A percentile compares a stretch with the other conserved stretches of the same genome.
Evolutionary conservation across 2,113 vertebrate species (phyloP).

Genomic region (Murina feae): DNA sequence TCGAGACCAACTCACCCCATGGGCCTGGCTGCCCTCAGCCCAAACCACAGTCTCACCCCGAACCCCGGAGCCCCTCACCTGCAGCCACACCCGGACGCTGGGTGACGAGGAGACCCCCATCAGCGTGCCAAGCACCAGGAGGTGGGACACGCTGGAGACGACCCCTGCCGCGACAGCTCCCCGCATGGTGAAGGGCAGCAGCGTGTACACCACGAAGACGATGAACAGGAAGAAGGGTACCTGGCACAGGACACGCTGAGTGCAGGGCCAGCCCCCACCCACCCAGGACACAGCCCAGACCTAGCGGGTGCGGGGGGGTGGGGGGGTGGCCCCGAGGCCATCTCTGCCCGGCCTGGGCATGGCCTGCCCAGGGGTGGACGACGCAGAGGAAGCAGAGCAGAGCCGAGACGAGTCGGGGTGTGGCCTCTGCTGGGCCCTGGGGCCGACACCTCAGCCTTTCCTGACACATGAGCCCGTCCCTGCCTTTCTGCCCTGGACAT

Average conservation of each 20-base stretch:
- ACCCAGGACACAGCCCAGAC: neutral
- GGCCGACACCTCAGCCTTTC: neutral
- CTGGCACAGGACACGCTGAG: slow-evolving; percentile 64
- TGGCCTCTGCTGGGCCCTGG: neutral
- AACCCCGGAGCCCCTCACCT: slow-evolving; percentile 45
- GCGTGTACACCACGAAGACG: slow-evolving; percentile 93
- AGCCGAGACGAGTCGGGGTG: rapidly evolving
- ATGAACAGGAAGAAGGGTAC: slow-evolving; percentile 96
- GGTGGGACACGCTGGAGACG: slow-evolving; percentile 88
- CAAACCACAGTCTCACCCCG: too few species aligned
- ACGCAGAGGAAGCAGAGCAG: neutral
- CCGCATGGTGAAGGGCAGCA: slow-evolving; percentile 91
- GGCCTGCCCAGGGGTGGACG: neutral
- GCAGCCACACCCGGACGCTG: neutral
- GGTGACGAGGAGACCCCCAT: neutral
- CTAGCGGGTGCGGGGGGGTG: rapidly evolving
- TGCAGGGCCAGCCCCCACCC: rapidly evolving
- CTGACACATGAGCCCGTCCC: neutral
- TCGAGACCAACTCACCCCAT: rapidly evolving
- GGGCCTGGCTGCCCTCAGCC: neutral
- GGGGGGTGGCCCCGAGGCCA: neutral
- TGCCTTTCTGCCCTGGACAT: neutral
- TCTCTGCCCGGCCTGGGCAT: neutral
- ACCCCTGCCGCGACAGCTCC: slow-evolving; percentile 85
- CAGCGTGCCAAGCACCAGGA: slow-evolving; percentile 82